A percentile compares a stretch with the other conserved stretches of the same genome.
phyloP scores from a whole-genome alignment of 2,797 vertebrate genomes.

The Macroramphosus scolopax region DNA sequence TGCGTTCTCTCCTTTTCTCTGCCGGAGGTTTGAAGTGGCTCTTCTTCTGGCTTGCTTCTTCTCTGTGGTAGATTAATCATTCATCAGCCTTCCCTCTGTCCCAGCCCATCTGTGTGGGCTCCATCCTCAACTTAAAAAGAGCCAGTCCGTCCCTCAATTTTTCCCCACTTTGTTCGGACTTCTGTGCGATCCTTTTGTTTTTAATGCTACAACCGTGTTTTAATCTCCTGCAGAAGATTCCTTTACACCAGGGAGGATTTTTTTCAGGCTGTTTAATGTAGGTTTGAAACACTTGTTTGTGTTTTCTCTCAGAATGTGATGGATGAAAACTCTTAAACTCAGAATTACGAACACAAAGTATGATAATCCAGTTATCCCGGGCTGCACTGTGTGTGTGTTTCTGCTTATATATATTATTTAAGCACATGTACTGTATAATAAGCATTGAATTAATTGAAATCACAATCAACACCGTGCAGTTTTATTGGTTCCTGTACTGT shows the following conservation, averaged over 20 bases:
- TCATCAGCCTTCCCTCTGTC: conserved; percentile 44
- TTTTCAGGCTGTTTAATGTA: no score
- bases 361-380: no score
- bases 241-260: no score
- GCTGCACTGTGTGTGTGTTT: no score
- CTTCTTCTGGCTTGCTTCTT: conserved; percentile 45
- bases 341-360: no score
- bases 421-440: background rate
- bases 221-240: no score
- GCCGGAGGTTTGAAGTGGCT: conserved; percentile 44
- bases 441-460: conserved; percentile 2
- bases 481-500: background rate
- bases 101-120: conserved; percentile 51
- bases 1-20: conserved; percentile 36
- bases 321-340: no score
- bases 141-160: conserved; percentile 1
- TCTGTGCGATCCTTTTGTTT: background rate
- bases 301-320: no score
- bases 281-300: no score
- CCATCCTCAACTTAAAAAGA: conserved; percentile 30
- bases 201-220: conserved; percentile 16
- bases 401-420: no score
- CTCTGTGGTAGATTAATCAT: conserved; percentile 61
- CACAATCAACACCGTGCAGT: conserved; percentile 3
- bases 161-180: background rate